Evolutionary conservation across 2,888 invertebrate genomes (phyloP).

Genomic region (Hydroisotoma schaefferi): DNA sequence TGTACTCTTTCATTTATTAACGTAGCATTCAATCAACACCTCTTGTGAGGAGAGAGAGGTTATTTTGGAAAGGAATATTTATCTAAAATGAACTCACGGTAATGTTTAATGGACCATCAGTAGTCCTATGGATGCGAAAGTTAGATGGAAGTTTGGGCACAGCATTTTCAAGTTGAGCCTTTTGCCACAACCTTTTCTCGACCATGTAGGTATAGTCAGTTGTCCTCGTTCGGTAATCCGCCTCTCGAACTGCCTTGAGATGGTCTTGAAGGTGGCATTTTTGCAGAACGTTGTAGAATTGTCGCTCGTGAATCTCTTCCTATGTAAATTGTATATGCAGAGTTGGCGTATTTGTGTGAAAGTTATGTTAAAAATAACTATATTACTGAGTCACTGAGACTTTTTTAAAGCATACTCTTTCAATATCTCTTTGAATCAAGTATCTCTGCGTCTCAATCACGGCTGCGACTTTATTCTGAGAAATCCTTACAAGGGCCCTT

Average conservation of each 20-base stretch:
- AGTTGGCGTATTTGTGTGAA: not conserved
- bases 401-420: conserved; percentile 35
- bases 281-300: conserved; percentile 38
- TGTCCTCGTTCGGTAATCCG: conserved; percentile 31
- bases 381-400: no score
- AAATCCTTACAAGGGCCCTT: conserved; percentile 18
- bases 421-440: conserved; percentile 34
- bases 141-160: not conserved
- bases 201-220: conserved; percentile 37
- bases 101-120: conserved; percentile 29
- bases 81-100: conserved; percentile 23
- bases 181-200: conserved; percentile 42
- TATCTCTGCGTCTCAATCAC: conserved; percentile 41
- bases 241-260: conserved; percentile 32
- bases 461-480: conserved; percentile 36
- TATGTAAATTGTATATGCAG: conserved; percentile 10
- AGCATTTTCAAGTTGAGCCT: conserved; percentile 20
- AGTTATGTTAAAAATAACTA: not conserved
- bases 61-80: no score
- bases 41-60: no score
- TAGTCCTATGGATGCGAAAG: conserved; percentile 27
- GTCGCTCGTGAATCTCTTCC: conserved; percentile 37
- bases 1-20: no score
- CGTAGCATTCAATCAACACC: no score
- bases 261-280: conserved; percentile 44